Evolutionary conservation across 2,113 vertebrate species (phyloP).

Genomic region (human (Homo sapiens)): DNA sequence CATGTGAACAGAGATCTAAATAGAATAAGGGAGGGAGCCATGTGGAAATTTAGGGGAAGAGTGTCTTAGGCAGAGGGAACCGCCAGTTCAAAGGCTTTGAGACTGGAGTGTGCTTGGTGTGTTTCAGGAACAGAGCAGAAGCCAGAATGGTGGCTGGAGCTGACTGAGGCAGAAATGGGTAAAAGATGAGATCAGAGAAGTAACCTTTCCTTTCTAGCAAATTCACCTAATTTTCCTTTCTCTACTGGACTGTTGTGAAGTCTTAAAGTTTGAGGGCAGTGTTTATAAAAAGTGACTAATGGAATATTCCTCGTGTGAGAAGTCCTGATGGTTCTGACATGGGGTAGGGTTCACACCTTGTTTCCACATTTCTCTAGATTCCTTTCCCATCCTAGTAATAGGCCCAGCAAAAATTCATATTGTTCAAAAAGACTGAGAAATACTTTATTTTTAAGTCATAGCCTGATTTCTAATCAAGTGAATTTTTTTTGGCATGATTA

Average conservation of each 20-base stretch:
- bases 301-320: neutral
- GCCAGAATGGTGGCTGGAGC: fast-evolving
- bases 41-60: neutral
- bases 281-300: neutral
- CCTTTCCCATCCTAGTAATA: neutral
- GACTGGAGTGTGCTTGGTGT: neutral
- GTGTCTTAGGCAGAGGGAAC: neutral
- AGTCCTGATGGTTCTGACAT: neutral
- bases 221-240: neutral
- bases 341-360: neutral
- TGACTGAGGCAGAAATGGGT: neutral
- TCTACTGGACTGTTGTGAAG: neutral
- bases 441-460: neutral
- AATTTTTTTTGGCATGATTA: neutral
- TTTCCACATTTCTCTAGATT: neutral
- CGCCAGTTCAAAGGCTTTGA: neutral
- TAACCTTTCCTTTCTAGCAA: neutral
- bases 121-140: neutral
- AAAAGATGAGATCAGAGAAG: neutral
- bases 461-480: neutral
- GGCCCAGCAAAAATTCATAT: neutral
- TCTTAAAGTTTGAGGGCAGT: neutral
- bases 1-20: neutral
- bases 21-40: no score
- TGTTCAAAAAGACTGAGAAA: neutral